phyloP scores from a whole-genome alignment of 2,797 vertebrate genomes.

The Galagoides demidoff region DNA sequence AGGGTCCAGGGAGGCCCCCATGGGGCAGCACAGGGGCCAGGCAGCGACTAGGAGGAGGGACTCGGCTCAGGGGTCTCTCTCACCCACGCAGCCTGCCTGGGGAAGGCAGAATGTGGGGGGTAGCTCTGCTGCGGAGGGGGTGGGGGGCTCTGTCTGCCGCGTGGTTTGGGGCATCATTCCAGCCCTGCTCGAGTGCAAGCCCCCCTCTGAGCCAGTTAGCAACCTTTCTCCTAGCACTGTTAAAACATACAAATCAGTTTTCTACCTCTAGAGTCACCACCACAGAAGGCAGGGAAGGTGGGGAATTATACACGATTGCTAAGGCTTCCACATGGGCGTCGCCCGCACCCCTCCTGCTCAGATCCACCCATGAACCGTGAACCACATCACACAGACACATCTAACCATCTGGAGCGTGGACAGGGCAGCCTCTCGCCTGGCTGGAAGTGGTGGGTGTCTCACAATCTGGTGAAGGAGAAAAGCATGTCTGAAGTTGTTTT shows the following conservation, averaged over 20 bases:
- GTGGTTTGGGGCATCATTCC: accelerated
- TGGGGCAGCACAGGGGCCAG: no score
- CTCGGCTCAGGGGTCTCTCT: background rate
- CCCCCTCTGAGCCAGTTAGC: accelerated
- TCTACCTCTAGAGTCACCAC: accelerated
- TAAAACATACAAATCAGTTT: background rate
- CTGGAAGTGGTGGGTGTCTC: no score
- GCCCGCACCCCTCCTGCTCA: background rate
- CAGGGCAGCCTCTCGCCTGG: accelerated
- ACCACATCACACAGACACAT: background rate
- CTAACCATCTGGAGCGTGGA: accelerated
- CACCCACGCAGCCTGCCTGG: no score
- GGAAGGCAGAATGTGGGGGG: no score
- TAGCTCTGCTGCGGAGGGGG: no score
- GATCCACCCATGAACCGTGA: background rate
- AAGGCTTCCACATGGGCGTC: accelerated
- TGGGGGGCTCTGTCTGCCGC: accelerated
- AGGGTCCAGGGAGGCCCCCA: background rate
- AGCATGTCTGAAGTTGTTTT: accelerated
- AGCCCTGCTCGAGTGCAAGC: background rate
- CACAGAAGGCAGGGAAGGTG: accelerated
- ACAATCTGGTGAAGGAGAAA: background rate
- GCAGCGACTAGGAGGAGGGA: no score
- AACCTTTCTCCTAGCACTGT: accelerated
- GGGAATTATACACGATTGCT: accelerated